These are phyloP conservation scores for Spermophilus dauricus DNA, from an alignment of 2,113 vertebrate genomes.

Conservation along the genomic window DNA sequence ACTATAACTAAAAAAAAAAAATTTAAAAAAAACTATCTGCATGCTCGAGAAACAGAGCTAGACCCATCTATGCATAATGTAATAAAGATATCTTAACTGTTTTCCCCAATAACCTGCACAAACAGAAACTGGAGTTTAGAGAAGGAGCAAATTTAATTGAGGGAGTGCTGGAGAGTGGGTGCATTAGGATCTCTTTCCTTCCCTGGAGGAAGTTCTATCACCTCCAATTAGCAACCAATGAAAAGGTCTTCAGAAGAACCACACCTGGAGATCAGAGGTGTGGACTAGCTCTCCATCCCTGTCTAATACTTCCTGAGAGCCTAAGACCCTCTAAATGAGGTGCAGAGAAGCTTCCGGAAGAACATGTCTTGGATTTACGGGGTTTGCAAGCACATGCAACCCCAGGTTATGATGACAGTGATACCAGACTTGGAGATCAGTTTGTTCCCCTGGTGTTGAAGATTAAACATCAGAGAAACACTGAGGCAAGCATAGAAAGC, in stretches of 20 bases:
- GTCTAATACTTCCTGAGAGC: neutral
- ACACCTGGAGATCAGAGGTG: no score
- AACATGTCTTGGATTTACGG: neutral
- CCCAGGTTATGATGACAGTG: no score
- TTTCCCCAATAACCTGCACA: neutral
- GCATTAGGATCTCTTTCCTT: neutral
- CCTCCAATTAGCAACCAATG: neutral
- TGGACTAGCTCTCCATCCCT: neutral
- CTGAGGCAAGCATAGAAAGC: no score
- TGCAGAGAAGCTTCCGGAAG: neutral
- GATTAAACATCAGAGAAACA: no score
- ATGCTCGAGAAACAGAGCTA: neutral
- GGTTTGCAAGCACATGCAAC: neutral
- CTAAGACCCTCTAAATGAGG: neutral
- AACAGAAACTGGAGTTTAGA: neutral
- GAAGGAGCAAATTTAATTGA: neutral
- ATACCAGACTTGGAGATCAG: no score
- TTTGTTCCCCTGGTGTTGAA: no score
- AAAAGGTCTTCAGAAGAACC: neutral
- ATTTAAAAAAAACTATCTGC: neutral
- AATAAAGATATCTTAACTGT: neutral
- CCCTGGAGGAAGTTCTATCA: neutral
- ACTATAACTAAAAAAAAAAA: no score
- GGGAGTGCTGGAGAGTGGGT: neutral
- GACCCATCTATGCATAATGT: neutral